Conservation (phyloP, 2,888 invertebrate species). For the Camptogramma bilineatum region DNA sequence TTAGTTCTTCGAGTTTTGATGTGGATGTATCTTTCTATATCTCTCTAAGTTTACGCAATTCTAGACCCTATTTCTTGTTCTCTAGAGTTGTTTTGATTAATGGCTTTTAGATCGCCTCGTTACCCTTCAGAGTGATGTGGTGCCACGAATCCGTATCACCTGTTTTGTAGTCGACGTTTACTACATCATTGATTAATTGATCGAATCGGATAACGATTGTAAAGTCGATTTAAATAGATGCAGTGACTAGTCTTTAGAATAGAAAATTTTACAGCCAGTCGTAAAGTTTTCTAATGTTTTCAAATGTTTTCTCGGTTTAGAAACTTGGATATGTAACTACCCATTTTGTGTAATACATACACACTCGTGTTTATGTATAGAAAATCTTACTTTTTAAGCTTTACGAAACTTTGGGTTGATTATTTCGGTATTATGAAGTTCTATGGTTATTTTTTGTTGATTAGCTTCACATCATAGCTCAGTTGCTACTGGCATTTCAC, state of each 20-base stretch:
- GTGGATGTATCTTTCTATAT: background rate
- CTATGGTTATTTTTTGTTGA: too few species aligned
- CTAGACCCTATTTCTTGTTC: slow-evolving; percentile 21
- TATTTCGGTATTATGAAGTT: too few species aligned
- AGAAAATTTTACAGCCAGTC: slow-evolving; percentile 22
- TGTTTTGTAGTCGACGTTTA: slow-evolving; percentile 56
- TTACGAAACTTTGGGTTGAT: too few species aligned
- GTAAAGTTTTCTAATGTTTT: slow-evolving; percentile 22
- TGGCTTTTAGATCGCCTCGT: slow-evolving; percentile 28
- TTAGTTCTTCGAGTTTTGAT: background rate
- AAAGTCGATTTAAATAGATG: slow-evolving; percentile 27
- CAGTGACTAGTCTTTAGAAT: slow-evolving; percentile 16
- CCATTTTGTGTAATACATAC: background rate
- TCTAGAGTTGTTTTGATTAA: slow-evolving; percentile 11
- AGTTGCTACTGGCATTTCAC: too few species aligned
- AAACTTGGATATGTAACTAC: background rate
- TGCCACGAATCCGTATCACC: slow-evolving; percentile 56
- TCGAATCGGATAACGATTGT: slow-evolving; percentile 24
- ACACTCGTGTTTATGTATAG: too few species aligned
- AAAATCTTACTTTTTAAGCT: too few species aligned
- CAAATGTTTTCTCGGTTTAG: background rate
- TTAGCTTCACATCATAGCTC: too few species aligned
- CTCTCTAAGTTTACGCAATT: slow-evolving; percentile 2
- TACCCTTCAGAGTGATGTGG: slow-evolving; percentile 44
- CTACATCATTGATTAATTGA: slow-evolving; percentile 41